These are phyloP conservation scores for Microtus obscurus DNA, from an alignment of 2,797 vertebrate genomes.

Conservation along the genomic window DNA sequence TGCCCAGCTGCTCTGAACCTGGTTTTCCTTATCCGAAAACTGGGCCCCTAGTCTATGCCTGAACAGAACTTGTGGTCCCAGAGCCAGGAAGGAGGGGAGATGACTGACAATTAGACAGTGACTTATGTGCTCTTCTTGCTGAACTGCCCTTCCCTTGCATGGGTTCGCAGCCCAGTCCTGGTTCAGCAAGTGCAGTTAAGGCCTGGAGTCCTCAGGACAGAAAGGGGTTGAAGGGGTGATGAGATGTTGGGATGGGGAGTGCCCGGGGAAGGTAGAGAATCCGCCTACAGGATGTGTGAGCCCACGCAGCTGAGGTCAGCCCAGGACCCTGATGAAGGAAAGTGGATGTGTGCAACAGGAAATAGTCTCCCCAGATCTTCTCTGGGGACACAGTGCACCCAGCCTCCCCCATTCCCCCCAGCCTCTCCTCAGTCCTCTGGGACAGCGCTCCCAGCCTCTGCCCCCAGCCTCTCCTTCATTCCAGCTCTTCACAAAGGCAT, in stretches of 20 bases:
- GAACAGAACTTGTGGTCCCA: background rate
- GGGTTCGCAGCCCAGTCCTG: background rate
- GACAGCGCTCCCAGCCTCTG: rapidly evolving
- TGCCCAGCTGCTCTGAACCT: background rate
- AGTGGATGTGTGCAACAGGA: no score
- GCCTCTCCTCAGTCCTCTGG: background rate
- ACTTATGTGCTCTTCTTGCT: rapidly evolving
- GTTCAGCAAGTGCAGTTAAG: background rate
- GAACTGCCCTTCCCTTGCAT: rapidly evolving
- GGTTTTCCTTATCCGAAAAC: background rate
- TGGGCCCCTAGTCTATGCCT: background rate
- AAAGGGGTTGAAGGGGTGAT: background rate
- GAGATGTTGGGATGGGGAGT: background rate
- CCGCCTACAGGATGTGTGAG: background rate
- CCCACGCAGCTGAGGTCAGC: background rate
- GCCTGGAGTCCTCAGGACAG: background rate
- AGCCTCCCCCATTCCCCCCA: background rate
- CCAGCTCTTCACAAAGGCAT: no score
- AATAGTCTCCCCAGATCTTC: rapidly evolving
- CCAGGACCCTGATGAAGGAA: background rate
- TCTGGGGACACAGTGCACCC: background rate
- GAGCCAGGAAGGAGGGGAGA: background rate
- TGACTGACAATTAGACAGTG: background rate
- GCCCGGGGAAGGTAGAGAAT: background rate
- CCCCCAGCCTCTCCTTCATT: background rate